Evolutionary conservation across 1,140 invertebrate species (phyloP).

Genomic region (Drosophila mayri): DNA sequence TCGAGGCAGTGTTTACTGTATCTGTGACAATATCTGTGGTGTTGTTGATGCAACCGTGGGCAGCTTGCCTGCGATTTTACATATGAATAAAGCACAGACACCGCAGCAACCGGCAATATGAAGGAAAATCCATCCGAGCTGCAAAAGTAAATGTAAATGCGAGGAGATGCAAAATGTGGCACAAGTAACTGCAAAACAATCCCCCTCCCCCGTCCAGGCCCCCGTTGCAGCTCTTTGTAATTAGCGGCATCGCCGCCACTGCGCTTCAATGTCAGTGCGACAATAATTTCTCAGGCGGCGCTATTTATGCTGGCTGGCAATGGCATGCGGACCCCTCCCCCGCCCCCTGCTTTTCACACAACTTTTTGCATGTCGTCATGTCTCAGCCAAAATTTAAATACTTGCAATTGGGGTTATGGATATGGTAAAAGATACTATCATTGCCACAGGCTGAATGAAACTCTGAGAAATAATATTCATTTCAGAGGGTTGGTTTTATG

Average conservation of each 20-base stretch:
- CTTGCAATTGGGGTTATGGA: constrained; percentile 41
- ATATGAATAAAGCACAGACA: constrained; percentile 38
- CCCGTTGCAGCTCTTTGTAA: constrained; percentile 49
- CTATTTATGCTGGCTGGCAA: constrained; percentile 52
- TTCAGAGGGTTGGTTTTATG: too few relatives aligned
- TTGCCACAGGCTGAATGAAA: background rate
- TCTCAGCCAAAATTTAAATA: constrained; percentile 42
- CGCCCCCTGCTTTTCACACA: background rate
- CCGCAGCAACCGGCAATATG: constrained; percentile 26
- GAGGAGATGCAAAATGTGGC: constrained; percentile 72
- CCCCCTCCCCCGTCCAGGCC: background rate
- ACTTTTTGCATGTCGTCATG: constrained; percentile 11
- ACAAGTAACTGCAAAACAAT: constrained; percentile 71
- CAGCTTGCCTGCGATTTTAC: constrained; percentile 47
- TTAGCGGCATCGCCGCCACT: constrained; percentile 62
- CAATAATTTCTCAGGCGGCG: constrained; percentile 76
- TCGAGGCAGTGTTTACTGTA: constrained; percentile 9
- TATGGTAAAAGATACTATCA: constrained; percentile 8
- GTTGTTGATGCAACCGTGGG: constrained; percentile 49
- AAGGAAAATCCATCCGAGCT: constrained; percentile 18
- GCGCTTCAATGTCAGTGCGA: constrained; percentile 74
- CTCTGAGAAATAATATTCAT: background rate
- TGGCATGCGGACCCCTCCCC: background rate
- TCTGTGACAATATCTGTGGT: constrained; percentile 26
- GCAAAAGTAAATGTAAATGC: constrained; percentile 58